phyloP scores from a whole-genome alignment of 2,113 vertebrate genomes.

The Typhlomys cinereus region DNA sequence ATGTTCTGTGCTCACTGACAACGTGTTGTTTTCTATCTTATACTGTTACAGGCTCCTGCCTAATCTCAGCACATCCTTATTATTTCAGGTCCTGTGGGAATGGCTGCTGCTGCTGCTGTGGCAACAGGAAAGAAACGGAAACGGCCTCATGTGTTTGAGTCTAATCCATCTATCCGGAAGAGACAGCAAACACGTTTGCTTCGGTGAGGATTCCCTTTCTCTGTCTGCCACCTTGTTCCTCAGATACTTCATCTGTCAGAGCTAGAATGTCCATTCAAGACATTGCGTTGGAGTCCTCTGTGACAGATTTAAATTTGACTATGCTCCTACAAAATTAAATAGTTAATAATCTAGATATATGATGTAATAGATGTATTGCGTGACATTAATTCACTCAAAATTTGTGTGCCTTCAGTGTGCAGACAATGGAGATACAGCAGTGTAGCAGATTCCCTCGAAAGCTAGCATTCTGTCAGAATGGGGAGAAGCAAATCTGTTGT shows the following conservation, averaged over 20 bases:
- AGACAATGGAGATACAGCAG: not conserved
- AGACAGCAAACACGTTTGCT: constrained; percentile 97
- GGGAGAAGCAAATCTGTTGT: not conserved
- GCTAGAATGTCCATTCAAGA: not conserved
- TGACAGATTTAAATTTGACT: constrained; percentile 3
- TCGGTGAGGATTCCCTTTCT: constrained; percentile 85
- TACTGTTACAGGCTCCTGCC: not conserved
- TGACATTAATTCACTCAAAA: constrained; percentile 29
- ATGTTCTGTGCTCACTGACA: constrained; percentile 17
- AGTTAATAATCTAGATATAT: constrained; percentile 19
- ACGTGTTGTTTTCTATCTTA: not conserved
- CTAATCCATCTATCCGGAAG: constrained; percentile 98
- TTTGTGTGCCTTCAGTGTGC: not conserved
- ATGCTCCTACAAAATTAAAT: constrained; percentile 12
- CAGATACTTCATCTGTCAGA: not conserved
- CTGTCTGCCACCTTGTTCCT: not conserved
- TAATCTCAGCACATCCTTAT: constrained; percentile 43
- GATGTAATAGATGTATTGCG: not conserved
- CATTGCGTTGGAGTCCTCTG: not conserved
- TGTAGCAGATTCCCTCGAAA: not conserved
- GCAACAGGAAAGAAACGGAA: constrained; percentile 98
- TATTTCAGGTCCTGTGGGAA: constrained; percentile 95
- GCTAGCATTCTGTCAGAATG: not conserved
- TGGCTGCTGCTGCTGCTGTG: constrained; percentile 98
- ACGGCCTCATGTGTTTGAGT: constrained; percentile 97